These are phyloP conservation scores for Eutolmus rufibarbis DNA, from an alignment of 2,888 invertebrate genomes.

Conservation along the genomic window DNA sequence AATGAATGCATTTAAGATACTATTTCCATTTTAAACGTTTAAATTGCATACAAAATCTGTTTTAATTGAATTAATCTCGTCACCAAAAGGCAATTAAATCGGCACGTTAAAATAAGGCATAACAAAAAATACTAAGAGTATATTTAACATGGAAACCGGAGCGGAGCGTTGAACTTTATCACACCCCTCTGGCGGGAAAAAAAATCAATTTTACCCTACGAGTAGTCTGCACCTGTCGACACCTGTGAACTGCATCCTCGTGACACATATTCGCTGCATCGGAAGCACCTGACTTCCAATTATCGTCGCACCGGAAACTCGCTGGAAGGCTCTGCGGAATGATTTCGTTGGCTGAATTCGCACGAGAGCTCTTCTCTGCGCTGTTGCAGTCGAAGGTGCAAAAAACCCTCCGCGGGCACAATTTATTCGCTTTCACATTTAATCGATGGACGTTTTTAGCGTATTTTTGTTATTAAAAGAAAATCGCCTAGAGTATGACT, in stretches of 20 bases:
- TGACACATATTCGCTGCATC: background rate
- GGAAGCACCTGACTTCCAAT: background rate
- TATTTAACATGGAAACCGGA: background rate
- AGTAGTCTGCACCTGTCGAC: background rate
- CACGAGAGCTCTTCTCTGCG: background rate
- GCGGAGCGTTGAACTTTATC: background rate
- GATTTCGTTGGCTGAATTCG: background rate
- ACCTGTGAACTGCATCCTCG: background rate
- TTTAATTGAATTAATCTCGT: background rate
- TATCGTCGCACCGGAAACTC: background rate
- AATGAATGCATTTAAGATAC: background rate
- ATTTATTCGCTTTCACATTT: background rate
- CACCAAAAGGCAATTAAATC: background rate
- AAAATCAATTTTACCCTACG: background rate
- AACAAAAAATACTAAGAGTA: background rate
- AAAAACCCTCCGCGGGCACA: background rate
- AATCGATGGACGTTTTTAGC: background rate
- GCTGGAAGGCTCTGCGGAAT: background rate
- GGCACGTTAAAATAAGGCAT: background rate
- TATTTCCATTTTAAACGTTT: background rate
- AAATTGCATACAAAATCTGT: background rate
- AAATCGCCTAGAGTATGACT: background rate
- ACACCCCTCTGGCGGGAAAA: background rate
- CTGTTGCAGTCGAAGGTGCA: background rate
- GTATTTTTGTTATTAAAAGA: background rate